These are phyloP conservation scores for Hymenochirus boettgeri DNA, from an alignment of 2,113 vertebrate genomes.

Conservation along the genomic window DNA sequence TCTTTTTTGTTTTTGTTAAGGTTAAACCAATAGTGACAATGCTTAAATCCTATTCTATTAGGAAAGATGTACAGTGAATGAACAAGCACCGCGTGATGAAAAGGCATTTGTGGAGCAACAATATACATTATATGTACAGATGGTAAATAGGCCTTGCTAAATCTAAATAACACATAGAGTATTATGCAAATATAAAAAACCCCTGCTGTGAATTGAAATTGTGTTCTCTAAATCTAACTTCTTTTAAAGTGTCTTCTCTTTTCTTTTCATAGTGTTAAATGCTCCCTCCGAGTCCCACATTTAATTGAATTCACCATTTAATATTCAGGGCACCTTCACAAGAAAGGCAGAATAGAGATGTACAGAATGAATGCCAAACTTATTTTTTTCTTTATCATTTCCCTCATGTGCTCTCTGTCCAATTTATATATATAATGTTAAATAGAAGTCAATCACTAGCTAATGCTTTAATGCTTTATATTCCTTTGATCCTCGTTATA, in stretches of 20 bases:
- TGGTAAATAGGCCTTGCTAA: conserved; percentile 11
- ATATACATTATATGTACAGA: conserved; percentile 10
- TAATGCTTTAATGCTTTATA: conserved; percentile 2
- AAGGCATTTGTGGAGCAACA: background rate
- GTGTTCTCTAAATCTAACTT: conserved; percentile 1
- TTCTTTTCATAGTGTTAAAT: background rate
- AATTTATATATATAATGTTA: conserved; percentile 12
- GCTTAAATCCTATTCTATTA: background rate
- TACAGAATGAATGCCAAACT: background rate
- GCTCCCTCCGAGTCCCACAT: background rate
- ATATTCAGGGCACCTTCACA: background rate
- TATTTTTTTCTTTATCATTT: conserved; percentile 3
- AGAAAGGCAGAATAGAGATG: background rate
- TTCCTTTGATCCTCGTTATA: conserved; percentile 6
- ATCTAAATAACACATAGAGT: conserved; percentile 7
- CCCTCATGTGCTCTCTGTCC: background rate
- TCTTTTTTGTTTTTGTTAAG: background rate
- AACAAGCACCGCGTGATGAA: conserved; percentile 3
- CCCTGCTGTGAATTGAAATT: conserved; percentile 8
- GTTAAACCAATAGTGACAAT: background rate
- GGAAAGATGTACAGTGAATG: background rate
- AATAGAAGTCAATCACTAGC: conserved; percentile 1
- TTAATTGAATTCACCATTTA: background rate
- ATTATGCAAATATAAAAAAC: conserved; percentile 1
- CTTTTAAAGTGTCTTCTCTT: background rate